Evolutionary conservation across 2,888 invertebrate genomes (phyloP).

Genomic region (Muschampia staudingeri): DNA sequence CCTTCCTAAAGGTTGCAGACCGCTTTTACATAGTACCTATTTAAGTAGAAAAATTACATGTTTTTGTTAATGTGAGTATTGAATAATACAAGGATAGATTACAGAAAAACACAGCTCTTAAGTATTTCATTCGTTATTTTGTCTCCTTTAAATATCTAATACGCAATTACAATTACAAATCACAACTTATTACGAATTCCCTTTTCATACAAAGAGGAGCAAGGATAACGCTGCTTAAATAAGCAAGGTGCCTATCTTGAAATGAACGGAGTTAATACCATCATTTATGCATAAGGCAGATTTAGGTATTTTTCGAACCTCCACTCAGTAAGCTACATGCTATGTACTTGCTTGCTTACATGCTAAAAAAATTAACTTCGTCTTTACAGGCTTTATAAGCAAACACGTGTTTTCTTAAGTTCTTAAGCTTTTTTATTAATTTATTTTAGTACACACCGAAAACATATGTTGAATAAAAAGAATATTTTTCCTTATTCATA

Average conservation of each 20-base stretch:
- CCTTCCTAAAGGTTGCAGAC: too few relatives aligned
- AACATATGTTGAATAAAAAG: too few relatives aligned
- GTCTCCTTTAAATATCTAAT: slow-evolving; percentile 13
- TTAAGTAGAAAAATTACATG: too few relatives aligned
- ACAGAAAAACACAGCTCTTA: not conserved
- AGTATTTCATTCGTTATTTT: not conserved
- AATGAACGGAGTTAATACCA: slow-evolving; percentile 27
- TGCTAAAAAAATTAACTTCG: not conserved
- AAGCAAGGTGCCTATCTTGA: slow-evolving; percentile 25
- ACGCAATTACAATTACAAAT: slow-evolving; percentile 19
- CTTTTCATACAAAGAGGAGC: slow-evolving; percentile 20
- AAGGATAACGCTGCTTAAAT: slow-evolving; percentile 31
- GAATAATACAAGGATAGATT: not conserved
- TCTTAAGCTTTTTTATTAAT: too few relatives aligned
- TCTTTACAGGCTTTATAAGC: too few relatives aligned
- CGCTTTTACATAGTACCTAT: too few relatives aligned
- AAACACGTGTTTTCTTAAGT: too few relatives aligned
- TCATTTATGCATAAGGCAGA: slow-evolving; percentile 29
- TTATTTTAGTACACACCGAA: too few relatives aligned
- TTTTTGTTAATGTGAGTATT: not conserved
- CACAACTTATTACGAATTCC: slow-evolving; percentile 20
- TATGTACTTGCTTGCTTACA: not conserved
- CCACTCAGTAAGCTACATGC: not conserved
- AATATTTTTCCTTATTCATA: too few relatives aligned
- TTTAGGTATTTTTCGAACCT: slow-evolving; percentile 12